Conservation (phyloP, 2,888 invertebrate genomes). For the Hyppa rectilinea region DNA sequence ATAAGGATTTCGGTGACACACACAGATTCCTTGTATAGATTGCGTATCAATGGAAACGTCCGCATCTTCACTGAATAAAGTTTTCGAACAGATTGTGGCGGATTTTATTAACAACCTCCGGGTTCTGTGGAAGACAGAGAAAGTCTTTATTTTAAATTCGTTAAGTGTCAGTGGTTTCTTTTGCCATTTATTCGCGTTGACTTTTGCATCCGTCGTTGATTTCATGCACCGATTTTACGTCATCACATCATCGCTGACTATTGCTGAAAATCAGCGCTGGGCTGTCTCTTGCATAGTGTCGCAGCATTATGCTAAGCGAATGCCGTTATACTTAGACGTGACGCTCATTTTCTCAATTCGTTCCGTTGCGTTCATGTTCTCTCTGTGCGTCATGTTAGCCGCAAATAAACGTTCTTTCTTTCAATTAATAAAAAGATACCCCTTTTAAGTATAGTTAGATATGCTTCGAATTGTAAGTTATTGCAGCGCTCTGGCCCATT, state of each 20-base stretch:
- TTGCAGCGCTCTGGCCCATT: neutral
- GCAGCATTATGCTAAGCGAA: too few species aligned
- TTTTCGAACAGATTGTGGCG: slow-evolving; percentile 45
- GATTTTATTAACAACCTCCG: slow-evolving; percentile 46
- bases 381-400: too few species aligned
- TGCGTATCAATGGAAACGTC: slow-evolving; percentile 71
- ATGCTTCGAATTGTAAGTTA: slow-evolving; percentile 6
- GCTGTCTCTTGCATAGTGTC: too few species aligned
- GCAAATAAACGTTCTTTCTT: too few species aligned
- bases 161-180: slow-evolving; percentile 21
- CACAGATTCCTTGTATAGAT: slow-evolving; percentile 73
- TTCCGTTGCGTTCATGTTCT: too few species aligned
- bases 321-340: too few species aligned
- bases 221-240: too few species aligned
- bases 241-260: too few species aligned
- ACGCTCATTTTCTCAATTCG: too few species aligned
- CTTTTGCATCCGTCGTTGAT: slow-evolving; percentile 20
- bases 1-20: slow-evolving; percentile 76
- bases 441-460: neutral
- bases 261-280: too few species aligned
- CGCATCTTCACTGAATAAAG: slow-evolving; percentile 57
- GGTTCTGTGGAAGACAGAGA: slow-evolving; percentile 17
- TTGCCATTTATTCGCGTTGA: slow-evolving; percentile 23
- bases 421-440: slow-evolving; percentile 29
- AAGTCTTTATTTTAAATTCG: slow-evolving; percentile 46